Percentiles rank a stretch among this genome's conserved stretches.
Conservation (phyloP, 2,888 invertebrate genomes). For the Perdita meconis region DNA sequence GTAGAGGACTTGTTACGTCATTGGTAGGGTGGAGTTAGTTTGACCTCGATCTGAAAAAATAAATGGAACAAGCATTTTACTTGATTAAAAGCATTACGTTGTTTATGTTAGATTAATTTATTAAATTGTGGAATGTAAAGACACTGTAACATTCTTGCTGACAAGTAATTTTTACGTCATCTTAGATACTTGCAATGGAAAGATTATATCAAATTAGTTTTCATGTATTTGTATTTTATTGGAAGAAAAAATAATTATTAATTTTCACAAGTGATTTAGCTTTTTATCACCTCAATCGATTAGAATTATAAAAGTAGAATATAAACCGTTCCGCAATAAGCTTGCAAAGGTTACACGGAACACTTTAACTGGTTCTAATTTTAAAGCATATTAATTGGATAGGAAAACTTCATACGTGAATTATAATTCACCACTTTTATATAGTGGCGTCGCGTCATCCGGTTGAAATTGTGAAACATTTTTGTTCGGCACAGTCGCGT, state of each 20-base stretch:
- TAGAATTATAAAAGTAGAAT: no score
- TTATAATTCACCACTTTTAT: conserved; percentile 8
- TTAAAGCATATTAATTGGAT: conserved; percentile 4
- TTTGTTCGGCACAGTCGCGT: conserved; percentile 12
- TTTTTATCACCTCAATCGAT: no score
- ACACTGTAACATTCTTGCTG: no score
- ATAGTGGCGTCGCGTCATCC: background rate
- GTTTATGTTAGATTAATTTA: no score
- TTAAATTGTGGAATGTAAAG: no score
- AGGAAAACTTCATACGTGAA: conserved; percentile 17
- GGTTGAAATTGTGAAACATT: conserved; percentile 12
- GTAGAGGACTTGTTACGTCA: conserved; percentile 9
- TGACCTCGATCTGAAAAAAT: conserved; percentile 12
- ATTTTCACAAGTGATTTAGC: no score
- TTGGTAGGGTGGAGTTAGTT: conserved; percentile 9
- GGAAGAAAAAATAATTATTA: no score
- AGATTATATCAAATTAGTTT: no score
- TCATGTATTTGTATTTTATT: no score
- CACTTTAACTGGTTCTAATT: conserved; percentile 9
- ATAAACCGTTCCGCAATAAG: no score
- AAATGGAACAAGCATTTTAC: conserved; percentile 1
- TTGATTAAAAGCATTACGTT: conserved; percentile 18
- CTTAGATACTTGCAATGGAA: no score
- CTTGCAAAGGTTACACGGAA: conserved; percentile 10
- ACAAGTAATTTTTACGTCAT: no score